A percentile compares a stretch with the other conserved stretches of the same genome.
Conservation (phyloP, 2,113 vertebrate genomes). For the Xerus inauris region DNA sequence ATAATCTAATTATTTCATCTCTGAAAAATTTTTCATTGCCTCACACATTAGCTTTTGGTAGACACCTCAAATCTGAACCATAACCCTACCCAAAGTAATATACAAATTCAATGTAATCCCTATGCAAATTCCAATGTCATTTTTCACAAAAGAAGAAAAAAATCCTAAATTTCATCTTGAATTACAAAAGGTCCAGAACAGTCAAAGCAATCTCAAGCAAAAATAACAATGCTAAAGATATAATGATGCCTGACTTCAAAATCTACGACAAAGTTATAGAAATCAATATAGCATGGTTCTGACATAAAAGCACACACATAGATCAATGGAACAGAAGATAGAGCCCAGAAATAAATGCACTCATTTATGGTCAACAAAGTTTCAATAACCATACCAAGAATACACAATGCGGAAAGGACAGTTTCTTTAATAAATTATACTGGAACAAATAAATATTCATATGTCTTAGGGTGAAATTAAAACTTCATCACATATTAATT, state of each 20-base stretch:
- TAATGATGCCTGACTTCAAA: background rate
- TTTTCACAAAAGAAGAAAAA: background rate
- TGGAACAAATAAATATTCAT: background rate
- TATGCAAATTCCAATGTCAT: background rate
- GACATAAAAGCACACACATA: background rate
- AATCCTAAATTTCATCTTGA: background rate
- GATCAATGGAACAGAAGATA: background rate
- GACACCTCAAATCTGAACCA: too few species aligned
- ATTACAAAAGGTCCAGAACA: background rate
- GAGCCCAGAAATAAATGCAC: background rate
- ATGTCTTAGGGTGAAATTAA: background rate
- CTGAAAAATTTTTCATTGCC: too few species aligned
- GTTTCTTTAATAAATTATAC: background rate
- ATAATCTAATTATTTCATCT: too few species aligned
- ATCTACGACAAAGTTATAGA: background rate
- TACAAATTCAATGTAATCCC: background rate
- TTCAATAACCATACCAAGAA: background rate
- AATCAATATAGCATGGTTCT: background rate
- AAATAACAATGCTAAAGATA: background rate
- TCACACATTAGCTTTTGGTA: too few species aligned
- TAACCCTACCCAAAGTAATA: background rate
- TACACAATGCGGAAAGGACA: background rate
- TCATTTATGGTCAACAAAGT: background rate
- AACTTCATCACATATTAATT: background rate
- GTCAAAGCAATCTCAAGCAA: background rate